These are phyloP conservation scores for Andrena chrysosceles DNA, from an alignment of 2,888 invertebrate genomes.

Conservation along the genomic window DNA sequence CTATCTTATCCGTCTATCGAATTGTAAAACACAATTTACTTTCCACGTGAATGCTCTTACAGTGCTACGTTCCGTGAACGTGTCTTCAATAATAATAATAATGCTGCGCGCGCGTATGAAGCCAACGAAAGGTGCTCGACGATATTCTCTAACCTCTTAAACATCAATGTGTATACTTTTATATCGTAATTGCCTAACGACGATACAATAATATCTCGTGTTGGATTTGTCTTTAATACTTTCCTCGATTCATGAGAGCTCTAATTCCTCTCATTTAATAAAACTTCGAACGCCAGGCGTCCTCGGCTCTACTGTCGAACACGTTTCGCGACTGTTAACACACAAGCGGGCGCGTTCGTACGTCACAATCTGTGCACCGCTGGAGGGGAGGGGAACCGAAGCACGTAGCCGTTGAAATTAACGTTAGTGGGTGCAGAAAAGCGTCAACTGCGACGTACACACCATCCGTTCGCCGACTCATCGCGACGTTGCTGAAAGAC, in stretches of 20 bases:
- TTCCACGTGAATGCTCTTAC: constrained; percentile 58
- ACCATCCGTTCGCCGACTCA: background rate
- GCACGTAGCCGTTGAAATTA: constrained; percentile 6
- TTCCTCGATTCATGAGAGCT: constrained; percentile 32
- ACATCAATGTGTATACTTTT: constrained; percentile 28
- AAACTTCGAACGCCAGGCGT: constrained; percentile 7
- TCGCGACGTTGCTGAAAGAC: constrained; percentile 47
- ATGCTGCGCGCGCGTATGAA: constrained; percentile 18
- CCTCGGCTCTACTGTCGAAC: constrained; percentile 32
- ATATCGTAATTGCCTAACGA: constrained; percentile 7
- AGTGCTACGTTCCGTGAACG: constrained; percentile 53
- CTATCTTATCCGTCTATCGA: constrained; percentile 60
- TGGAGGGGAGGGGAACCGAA: background rate
- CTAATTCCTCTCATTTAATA: background rate
- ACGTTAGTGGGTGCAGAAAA: constrained; percentile 24
- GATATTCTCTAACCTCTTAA: background rate
- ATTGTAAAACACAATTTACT: constrained; percentile 71
- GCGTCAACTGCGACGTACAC: constrained; percentile 52
- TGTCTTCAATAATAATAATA: constrained; percentile 16
- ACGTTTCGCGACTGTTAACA: constrained; percentile 45
- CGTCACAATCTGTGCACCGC: constrained; percentile 58
- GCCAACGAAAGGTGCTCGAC: constrained; percentile 58
- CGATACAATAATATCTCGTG: constrained; percentile 9
- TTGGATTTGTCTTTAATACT: constrained; percentile 40
- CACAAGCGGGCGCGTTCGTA: constrained; percentile 31